These are phyloP conservation scores for Onychostruthus taczanowskii DNA, from an alignment of 2,113 vertebrate species.

Conservation along the genomic window DNA sequence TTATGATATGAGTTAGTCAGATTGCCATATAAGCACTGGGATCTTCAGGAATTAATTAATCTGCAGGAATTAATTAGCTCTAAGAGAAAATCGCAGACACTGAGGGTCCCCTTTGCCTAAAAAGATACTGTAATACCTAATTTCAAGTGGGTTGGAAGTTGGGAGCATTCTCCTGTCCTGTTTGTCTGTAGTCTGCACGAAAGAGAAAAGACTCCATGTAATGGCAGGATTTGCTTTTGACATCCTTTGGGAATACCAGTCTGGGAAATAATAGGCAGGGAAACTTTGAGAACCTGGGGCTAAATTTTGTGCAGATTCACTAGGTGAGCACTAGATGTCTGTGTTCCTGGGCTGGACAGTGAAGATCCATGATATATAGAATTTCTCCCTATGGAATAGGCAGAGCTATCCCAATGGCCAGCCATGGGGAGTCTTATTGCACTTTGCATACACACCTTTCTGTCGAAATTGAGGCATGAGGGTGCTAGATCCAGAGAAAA, in stretches of 20 bases:
- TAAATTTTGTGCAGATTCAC: not conserved
- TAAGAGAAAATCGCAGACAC: not conserved
- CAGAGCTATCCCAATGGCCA: not conserved
- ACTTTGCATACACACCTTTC: not conserved
- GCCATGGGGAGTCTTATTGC: accelerated
- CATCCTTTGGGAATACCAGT: not conserved
- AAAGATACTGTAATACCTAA: not conserved
- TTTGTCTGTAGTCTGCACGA: not conserved
- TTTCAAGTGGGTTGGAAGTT: not conserved
- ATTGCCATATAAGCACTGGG: not conserved
- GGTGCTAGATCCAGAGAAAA: not conserved
- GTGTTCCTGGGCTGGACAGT: not conserved
- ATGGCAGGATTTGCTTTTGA: not conserved
- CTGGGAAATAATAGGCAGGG: not conserved
- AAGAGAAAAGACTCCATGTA: not conserved
- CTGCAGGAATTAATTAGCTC: not conserved
- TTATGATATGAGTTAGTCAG: not conserved
- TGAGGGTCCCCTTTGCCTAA: not conserved
- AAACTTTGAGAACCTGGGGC: not conserved
- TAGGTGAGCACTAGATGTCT: not conserved
- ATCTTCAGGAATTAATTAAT: not conserved
- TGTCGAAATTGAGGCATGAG: not conserved
- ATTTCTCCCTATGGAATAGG: not conserved
- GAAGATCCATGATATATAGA: accelerated
- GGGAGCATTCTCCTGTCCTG: not conserved